These are phyloP conservation scores for Caenorhabditis plicata DNA, from an alignment of 2,888 invertebrate genomes.

Conservation along the genomic window DNA sequence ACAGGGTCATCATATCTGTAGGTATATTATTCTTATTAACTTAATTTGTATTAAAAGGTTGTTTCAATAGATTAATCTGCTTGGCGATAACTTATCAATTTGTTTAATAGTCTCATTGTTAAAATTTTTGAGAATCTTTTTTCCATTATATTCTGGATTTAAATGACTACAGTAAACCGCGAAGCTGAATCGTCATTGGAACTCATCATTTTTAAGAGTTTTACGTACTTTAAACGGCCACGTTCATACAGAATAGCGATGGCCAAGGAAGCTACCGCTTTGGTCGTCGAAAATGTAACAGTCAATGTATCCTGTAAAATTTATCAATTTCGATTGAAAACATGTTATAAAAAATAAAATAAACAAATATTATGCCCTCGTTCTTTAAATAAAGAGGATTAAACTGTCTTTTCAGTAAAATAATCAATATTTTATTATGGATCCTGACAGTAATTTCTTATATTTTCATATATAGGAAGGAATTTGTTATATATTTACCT, in stretches of 20 bases:
- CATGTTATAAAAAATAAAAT: neutral
- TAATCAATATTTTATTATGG: too few relatives aligned
- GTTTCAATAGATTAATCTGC: neutral
- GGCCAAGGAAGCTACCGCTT: slow-evolving; percentile 40
- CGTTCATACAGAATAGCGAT: slow-evolving; percentile 42
- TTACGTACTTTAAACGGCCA: slow-evolving; percentile 11
- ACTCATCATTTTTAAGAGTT: neutral
- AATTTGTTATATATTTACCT: slow-evolving; percentile 10
- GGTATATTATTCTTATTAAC: neutral
- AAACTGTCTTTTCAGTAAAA: too few relatives aligned
- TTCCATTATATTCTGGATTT: too few relatives aligned
- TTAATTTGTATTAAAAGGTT: neutral
- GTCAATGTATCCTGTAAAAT: slow-evolving; percentile 44
- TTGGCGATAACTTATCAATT: too few relatives aligned
- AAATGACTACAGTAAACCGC: too few relatives aligned
- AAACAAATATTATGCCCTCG: neutral
- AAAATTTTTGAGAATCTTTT: too few relatives aligned
- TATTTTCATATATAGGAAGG: neutral
- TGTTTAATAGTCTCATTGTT: too few relatives aligned
- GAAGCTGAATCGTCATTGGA: too few relatives aligned
- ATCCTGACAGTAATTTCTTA: neutral
- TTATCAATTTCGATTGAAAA: neutral
- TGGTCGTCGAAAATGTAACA: slow-evolving; percentile 52
- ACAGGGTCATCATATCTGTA: slow-evolving; percentile 47
- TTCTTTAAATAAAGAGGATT: neutral